Evolutionary conservation across 2,113 vertebrate species (phyloP).

Genomic region (rat (Rattus norvegicus)): GRCr8 NC_086034.1:47716501-47717000

Average conservation of each 20-base stretch:
- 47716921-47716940: conserved; percentile 51
- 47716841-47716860: conserved; percentile 46
- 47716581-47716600: not conserved
- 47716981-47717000: not conserved
- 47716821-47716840: conserved; percentile 56
- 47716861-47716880: conserved; percentile 44
- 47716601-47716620: not conserved
- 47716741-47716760: conserved; percentile 31
- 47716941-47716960: conserved; percentile 9
- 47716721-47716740: not conserved
- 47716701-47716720: not conserved
- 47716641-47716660: not conserved
- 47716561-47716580: not conserved
- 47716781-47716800: conserved; percentile 4
- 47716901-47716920: conserved; percentile 28
- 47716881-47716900: conserved; percentile 26
- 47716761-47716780: conserved; percentile 28
- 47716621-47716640: not conserved
- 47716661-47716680: not conserved
- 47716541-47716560: not conserved
- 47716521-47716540: not conserved
- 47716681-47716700: not conserved
- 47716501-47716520: not conserved
- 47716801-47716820: conserved; percentile 25
- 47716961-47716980: conserved; percentile 37